A percentile compares a stretch with the other conserved stretches of the same genome.
These are phyloP conservation scores for Kryptopterus vitreolus DNA, from an alignment of 2,797 vertebrate genomes.

Conservation along the genomic window DNA sequence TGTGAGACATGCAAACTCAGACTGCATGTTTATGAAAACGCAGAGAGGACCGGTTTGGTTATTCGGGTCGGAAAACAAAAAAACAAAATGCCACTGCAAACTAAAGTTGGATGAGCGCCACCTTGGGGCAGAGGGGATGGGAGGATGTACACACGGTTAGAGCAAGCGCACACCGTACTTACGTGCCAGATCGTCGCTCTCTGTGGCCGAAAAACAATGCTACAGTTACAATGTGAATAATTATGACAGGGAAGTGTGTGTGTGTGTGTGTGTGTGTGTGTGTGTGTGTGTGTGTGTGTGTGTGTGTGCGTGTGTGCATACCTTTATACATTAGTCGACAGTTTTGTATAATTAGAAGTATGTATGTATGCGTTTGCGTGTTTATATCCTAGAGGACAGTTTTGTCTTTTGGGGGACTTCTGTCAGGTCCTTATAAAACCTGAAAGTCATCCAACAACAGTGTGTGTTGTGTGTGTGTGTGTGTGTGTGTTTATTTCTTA, in stretches of 20 bases:
- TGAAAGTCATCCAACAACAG: too few species aligned
- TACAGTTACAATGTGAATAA: constrained; percentile 69
- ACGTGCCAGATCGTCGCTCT: constrained; percentile 83
- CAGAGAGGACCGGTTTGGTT: neutral
- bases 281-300: neutral
- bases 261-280: neutral
- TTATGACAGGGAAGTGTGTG: constrained; percentile 37
- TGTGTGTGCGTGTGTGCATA: neutral
- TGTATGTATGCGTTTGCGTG: too few species aligned
- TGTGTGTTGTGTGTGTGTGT: too few species aligned
- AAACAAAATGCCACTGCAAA: constrained; percentile 50
- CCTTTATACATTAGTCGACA: neutral
- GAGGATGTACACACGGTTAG: constrained; percentile 58
- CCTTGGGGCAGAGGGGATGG: constrained; percentile 55
- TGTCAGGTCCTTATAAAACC: too few species aligned
- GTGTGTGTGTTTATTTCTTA: too few species aligned
- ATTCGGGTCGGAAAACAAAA: constrained; percentile 2
- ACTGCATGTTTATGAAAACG: constrained; percentile 28
- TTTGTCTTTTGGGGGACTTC: too few species aligned
- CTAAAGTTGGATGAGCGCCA: constrained; percentile 60
- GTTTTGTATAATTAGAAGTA: neutral
- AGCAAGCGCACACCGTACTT: constrained; percentile 66
- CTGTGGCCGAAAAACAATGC: constrained; percentile 82
- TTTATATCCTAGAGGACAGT: too few species aligned
- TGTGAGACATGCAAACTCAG: constrained; percentile 46